Conservation (phyloP, 2,888 invertebrate species). For the Sarcophaga subvicina region DNA sequence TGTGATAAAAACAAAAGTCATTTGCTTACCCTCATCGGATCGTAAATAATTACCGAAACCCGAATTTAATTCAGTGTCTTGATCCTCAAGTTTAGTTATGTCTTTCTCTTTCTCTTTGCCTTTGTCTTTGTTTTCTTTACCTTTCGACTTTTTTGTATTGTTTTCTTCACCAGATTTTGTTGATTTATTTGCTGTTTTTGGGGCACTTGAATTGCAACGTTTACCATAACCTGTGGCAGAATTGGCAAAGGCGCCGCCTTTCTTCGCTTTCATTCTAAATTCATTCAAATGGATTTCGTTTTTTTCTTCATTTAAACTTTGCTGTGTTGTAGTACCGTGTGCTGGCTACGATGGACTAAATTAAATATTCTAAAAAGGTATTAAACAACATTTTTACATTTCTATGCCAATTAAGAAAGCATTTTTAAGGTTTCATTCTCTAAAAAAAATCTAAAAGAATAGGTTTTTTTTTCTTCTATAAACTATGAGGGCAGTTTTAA, state of each 20-base stretch:
- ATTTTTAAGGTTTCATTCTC: too few relatives aligned
- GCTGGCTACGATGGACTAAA: background rate
- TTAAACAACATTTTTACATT: too few relatives aligned
- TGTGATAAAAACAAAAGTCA: too few relatives aligned
- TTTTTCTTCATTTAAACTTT: background rate
- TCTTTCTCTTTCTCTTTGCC: conserved; percentile 7
- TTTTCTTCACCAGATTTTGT: conserved; percentile 28
- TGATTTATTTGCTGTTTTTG: conserved; percentile 55
- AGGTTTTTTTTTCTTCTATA: too few relatives aligned
- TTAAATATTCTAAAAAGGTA: background rate
- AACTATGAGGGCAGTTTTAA: too few relatives aligned
- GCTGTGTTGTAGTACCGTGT: background rate
- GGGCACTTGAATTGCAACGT: conserved; percentile 67
- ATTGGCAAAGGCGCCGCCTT: conserved; percentile 76
- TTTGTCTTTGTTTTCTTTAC: conserved; percentile 53
- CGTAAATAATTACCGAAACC: conserved; percentile 81
- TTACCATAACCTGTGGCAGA: conserved; percentile 77
- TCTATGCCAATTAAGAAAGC: too few relatives aligned
- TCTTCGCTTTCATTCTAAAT: conserved; percentile 76
- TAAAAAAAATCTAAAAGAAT: too few relatives aligned
- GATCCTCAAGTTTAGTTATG: conserved; percentile 56
- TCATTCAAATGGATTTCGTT: background rate
- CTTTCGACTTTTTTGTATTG: conserved; percentile 30
- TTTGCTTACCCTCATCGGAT: conserved; percentile 78
- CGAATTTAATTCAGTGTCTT: conserved; percentile 79